Percentiles rank a stretch among this genome's conserved stretches.
Evolutionary conservation across 2,888 invertebrate species (phyloP).

Genomic region (Drosophila eohydei): DNA sequence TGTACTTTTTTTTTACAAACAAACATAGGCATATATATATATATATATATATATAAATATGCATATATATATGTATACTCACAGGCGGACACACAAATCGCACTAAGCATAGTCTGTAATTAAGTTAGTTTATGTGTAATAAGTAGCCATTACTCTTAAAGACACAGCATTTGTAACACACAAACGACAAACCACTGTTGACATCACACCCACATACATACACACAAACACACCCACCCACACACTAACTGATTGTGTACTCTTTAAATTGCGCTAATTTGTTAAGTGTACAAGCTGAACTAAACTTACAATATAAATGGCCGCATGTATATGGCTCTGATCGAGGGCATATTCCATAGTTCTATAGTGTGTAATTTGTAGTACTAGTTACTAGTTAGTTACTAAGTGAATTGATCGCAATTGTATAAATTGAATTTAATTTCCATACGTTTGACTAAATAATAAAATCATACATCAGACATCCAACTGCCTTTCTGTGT

Average conservation of each 20-base stretch:
- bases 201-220: constrained; percentile 55
- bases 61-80: neutral
- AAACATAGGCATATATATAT: constrained; percentile 1
- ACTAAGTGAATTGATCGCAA: constrained; percentile 33
- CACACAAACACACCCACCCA: constrained; percentile 4
- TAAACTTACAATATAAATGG: constrained; percentile 16
- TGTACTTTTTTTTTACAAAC: constrained; percentile 60
- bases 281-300: constrained; percentile 28
- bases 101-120: constrained; percentile 48
- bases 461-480: constrained; percentile 29
- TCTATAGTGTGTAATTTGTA: constrained; percentile 36
- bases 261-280: constrained; percentile 7
- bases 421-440: constrained; percentile 61
- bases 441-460: constrained; percentile 27
- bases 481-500: neutral
- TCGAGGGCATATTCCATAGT: constrained; percentile 38
- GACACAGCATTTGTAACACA: constrained; percentile 14
- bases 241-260: constrained; percentile 14
- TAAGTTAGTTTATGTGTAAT: constrained; percentile 39
- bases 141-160: constrained; percentile 34
- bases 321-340: constrained; percentile 4
- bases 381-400: constrained; percentile 39
- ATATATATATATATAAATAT: neutral
- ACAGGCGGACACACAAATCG: constrained; percentile 38
- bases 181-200: constrained; percentile 54